Conservation (phyloP, 2,113 vertebrate genomes). For the Pelmatolapia mariae region DNA sequence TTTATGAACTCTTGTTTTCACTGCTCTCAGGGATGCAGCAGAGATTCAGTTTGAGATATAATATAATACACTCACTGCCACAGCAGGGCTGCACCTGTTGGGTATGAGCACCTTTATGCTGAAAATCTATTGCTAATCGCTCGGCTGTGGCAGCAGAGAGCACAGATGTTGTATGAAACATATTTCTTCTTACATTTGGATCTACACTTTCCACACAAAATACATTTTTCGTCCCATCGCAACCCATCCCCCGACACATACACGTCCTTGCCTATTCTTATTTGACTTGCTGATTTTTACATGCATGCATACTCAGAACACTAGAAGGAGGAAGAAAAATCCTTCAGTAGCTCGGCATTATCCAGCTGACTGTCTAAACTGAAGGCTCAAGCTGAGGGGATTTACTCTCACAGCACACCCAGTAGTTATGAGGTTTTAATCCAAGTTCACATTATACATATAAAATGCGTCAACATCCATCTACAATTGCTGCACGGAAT, state of each 20-base stretch:
- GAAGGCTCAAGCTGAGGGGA: conserved; percentile 42
- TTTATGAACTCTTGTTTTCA: neutral
- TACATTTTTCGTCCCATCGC: neutral
- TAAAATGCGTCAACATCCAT: neutral
- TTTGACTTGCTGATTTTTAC: neutral
- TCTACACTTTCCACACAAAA: neutral
- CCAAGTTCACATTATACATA: conserved; percentile 1
- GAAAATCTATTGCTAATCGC: conserved; percentile 9
- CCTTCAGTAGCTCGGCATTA: conserved; percentile 42
- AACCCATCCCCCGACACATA: neutral
- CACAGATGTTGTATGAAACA: neutral
- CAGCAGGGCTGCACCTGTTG: neutral
- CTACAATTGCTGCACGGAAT: neutral
- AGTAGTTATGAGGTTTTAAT: conserved; percentile 39
- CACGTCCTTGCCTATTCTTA: neutral
- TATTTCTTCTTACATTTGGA: neutral
- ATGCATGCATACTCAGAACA: neutral
- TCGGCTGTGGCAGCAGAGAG: neutral
- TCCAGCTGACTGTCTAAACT: conserved; percentile 39
- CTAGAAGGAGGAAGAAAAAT: conserved; percentile 25
- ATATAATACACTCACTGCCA: neutral
- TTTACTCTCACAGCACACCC: conserved; percentile 39
- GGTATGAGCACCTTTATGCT: neutral
- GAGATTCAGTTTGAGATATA: neutral
- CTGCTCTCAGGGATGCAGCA: neutral